phyloP scores from a whole-genome alignment of 2,797 vertebrate genomes.

The Antennarius maculatus region DNA sequence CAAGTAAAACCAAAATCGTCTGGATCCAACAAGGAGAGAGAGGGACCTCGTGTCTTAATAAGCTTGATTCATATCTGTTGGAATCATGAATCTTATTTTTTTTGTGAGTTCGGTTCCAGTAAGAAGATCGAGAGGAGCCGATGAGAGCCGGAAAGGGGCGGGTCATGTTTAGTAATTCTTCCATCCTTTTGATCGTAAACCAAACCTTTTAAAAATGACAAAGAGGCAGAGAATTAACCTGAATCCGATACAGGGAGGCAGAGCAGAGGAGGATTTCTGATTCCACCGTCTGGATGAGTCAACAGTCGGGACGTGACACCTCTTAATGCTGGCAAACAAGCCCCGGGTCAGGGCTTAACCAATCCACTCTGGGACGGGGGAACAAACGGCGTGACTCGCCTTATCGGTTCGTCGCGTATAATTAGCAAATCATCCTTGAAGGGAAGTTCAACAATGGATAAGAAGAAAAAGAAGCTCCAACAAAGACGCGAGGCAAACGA shows the following conservation, averaged over 20 bases:
- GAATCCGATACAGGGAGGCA: conserved; percentile 52
- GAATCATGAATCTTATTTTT: too few species aligned
- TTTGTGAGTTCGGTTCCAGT: too few species aligned
- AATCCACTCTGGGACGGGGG: conserved; percentile 5
- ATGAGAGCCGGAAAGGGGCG: too few species aligned
- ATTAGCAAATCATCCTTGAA: conserved; percentile 47
- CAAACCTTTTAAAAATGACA: conserved; percentile 36
- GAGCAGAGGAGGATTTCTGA: conserved; percentile 32
- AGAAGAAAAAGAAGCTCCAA: conserved; percentile 1
- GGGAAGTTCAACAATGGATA: conserved; percentile 1
- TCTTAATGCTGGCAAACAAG: conserved; percentile 43
- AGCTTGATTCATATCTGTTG: too few species aligned
- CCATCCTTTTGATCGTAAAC: conserved; percentile 27
- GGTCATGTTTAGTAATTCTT: neutral
- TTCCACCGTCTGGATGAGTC: conserved; percentile 14
- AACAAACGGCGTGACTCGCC: conserved; percentile 1
- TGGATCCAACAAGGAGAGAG: too few species aligned
- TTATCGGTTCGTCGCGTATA: conserved; percentile 29
- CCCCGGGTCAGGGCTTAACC: conserved; percentile 23
- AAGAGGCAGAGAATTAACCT: conserved; percentile 58
- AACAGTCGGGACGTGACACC: conserved; percentile 15
- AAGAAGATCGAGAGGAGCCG: neutral
- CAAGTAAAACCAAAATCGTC: too few species aligned
- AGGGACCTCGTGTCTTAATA: too few species aligned
- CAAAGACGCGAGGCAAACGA: neutral